Base-by-base conservation (phyloP, 2,113 vertebrate genomes). In the Campylomormyrus tamandua region DNA sequence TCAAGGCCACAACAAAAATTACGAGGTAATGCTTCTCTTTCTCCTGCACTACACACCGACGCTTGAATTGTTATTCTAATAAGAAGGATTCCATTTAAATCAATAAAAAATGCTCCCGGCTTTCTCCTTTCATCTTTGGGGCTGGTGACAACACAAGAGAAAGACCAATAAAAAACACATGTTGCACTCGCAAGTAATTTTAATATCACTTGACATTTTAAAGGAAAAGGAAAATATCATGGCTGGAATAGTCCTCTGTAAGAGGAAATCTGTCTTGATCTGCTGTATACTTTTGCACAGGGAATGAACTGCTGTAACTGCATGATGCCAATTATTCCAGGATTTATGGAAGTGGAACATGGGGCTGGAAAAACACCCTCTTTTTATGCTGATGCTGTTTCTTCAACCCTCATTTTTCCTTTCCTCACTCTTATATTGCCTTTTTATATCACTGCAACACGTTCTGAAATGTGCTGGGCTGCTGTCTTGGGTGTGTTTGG, bases 161-260 rank as follows among this genome's bases (percentile, higher is more conserved):
- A 84, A 58, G 80, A 58, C 10, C 52, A 49, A 90, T 90, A 89
- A 46, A 46, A 90, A 90, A 90, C 88, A 90, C 90, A 90, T 90
- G 90, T 77, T 90, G 58, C 90, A 86, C 56, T 46, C 52, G 46
- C 19, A 19, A 89, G 90, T 89, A 58, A 86, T 88, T 89, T 66
- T 90, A 90, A 90, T 89, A 87, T 89, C 88, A 89, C 56, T 89
- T 89, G 90, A 90, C 90, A 77, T 88, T 90, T 90, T 90, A 90
- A 90, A 90, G 88, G 88, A 89, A 83, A 89, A 31, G 87, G 56
- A 90, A 90, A 90, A 88, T 89, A 90, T 90, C 56, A 17, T 58
- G 77, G 77, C 48, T 85, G 87, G 88, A 58, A 70, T 90, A 70
- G 90, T 89, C 87, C 88, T 89, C 80, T 89, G 88, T 88, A 89